phyloP scores from a whole-genome alignment of 2,888 invertebrate species.

The Noctua pronuba region DNA sequence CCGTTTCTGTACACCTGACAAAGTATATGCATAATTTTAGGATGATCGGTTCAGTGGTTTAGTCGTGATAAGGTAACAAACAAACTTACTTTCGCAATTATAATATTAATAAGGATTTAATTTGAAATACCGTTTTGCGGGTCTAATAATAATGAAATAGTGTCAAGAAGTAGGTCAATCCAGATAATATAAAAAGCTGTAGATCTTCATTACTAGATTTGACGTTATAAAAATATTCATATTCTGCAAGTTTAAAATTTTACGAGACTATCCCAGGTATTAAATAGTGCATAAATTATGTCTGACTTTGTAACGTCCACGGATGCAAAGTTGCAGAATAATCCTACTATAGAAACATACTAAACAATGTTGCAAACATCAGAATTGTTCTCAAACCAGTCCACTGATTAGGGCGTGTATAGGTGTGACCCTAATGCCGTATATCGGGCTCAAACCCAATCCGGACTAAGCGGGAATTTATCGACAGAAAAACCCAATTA shows the following conservation, averaged over 20 bases:
- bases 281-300: slow-evolving; percentile 44
- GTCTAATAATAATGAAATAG: neutral
- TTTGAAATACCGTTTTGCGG: neutral
- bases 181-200: neutral
- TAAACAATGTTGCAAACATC: slow-evolving; percentile 24
- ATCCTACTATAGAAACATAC: slow-evolving; percentile 18
- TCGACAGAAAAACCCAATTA: slow-evolving; percentile 47
- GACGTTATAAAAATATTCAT: slow-evolving; percentile 18
- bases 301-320: neutral
- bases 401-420: slow-evolving; percentile 25
- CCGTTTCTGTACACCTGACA: too few relatives aligned
- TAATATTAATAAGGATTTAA: too few relatives aligned
- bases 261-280: slow-evolving; percentile 26
- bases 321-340: slow-evolving; percentile 12
- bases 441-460: slow-evolving; percentile 36
- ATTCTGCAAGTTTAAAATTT: slow-evolving; percentile 27
- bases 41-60: too few relatives aligned
- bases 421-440: slow-evolving; percentile 19
- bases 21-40: too few relatives aligned
- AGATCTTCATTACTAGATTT: neutral
- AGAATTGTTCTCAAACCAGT: neutral
- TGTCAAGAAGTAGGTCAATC: neutral
- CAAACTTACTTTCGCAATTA: too few relatives aligned
- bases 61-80: too few relatives aligned
- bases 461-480: slow-evolving; percentile 35